Evolutionary conservation across 2,888 invertebrate genomes (phyloP).

Genomic region (Drosophila falleni): DNA sequence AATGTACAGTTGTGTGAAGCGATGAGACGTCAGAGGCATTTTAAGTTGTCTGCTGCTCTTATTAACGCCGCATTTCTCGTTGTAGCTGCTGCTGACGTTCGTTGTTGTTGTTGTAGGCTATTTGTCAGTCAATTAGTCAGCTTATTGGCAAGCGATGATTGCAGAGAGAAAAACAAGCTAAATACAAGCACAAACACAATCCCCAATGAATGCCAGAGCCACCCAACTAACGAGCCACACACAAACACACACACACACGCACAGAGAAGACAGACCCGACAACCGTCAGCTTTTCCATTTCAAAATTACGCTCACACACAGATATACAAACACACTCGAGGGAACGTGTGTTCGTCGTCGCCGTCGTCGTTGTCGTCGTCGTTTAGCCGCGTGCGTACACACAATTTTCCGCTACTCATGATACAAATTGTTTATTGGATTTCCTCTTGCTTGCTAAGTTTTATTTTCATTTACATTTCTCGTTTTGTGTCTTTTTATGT

Average conservation of each 20-base stretch:
- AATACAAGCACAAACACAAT: slow-evolving; percentile 62
- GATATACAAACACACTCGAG: slow-evolving; percentile 17
- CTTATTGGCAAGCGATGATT: slow-evolving; percentile 81
- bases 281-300: slow-evolving; percentile 78
- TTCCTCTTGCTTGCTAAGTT: slow-evolving; percentile 74
- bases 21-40: slow-evolving; percentile 44
- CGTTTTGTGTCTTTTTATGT: slow-evolving; percentile 78
- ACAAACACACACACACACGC: slow-evolving; percentile 11
- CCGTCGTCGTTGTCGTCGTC: slow-evolving; percentile 37
- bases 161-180: slow-evolving; percentile 77
- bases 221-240: slow-evolving; percentile 20
- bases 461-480: slow-evolving; percentile 78
- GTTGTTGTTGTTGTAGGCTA: slow-evolving; percentile 58
- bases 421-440: slow-evolving; percentile 79
- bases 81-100: slow-evolving; percentile 37
- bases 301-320: slow-evolving; percentile 61
- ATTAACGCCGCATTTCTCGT: slow-evolving; percentile 58
- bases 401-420: slow-evolving; percentile 79
- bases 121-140: slow-evolving; percentile 81
- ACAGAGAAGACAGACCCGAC: slow-evolving; percentile 43
- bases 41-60: slow-evolving; percentile 71
- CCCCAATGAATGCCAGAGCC: slow-evolving; percentile 15
- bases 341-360: slow-evolving; percentile 18
- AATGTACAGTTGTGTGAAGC: slow-evolving; percentile 72
- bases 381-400: slow-evolving; percentile 79